A percentile compares a stretch with the other conserved stretches of the same genome.
Conservation (phyloP, 2,113 vertebrate species). For the Elaphurus davidianus region DNA sequence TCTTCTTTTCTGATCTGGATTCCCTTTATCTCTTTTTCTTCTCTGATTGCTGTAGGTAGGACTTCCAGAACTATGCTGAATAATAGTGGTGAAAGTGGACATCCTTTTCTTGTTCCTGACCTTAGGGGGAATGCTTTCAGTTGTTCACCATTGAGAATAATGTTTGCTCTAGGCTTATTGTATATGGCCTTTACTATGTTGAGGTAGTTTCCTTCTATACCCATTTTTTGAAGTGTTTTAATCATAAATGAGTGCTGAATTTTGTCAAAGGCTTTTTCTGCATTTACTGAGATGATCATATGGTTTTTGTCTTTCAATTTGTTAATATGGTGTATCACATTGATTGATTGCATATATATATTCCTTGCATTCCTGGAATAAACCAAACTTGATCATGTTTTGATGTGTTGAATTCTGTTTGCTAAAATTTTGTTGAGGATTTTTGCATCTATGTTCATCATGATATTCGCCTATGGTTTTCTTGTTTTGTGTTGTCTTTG, state of each 20-base stretch:
- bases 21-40: background rate
- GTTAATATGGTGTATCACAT: background rate
- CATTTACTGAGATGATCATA: background rate
- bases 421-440: background rate
- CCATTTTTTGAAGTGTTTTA: background rate
- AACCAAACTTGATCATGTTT: background rate
- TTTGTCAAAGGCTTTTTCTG: background rate
- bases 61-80: background rate
- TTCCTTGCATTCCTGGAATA: background rate
- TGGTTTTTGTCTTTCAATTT: background rate
- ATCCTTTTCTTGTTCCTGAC: background rate
- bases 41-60: background rate
- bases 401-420: background rate
- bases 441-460: background rate
- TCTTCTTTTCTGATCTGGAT: background rate
- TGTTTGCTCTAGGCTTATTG: background rate
- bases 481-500: background rate
- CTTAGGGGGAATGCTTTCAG: background rate
- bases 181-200: background rate
- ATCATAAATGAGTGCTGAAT: background rate
- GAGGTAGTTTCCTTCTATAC: background rate
- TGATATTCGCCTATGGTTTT: background rate
- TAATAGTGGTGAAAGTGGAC: background rate
- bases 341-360: background rate
- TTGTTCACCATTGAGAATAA: background rate